These are phyloP conservation scores for Perognathus longimembris DNA, from an alignment of 2,113 vertebrate species.

Conservation along the genomic window DNA sequence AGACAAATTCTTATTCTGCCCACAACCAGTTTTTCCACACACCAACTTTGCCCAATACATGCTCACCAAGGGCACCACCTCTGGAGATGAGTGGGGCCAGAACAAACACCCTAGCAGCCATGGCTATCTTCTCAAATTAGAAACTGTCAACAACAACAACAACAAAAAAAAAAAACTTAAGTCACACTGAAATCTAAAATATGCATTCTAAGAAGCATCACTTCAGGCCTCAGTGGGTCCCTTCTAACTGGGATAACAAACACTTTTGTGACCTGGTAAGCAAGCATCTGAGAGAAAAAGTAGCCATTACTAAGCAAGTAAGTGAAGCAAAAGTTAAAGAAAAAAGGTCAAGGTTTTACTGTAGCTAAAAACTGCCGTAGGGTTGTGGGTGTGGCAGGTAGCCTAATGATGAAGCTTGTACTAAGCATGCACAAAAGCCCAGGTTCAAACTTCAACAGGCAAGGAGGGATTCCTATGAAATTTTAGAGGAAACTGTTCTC, in stretches of 20 bases:
- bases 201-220: background rate
- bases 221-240: background rate
- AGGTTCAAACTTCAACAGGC: too few relatives aligned
- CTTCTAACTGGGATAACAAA: background rate
- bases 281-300: background rate
- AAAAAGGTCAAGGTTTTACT: slow-evolving; percentile 6
- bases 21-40: background rate
- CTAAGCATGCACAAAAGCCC: too few relatives aligned
- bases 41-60: background rate
- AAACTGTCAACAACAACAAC: background rate
- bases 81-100: background rate
- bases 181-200: background rate
- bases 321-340: background rate
- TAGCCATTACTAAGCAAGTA: background rate
- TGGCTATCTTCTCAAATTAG: background rate
- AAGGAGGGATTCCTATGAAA: background rate
- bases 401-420: too few relatives aligned
- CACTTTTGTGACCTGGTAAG: background rate
- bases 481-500: slow-evolving; percentile 69
- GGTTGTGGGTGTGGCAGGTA: too few relatives aligned
- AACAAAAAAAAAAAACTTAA: too few relatives aligned
- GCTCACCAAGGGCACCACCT: background rate
- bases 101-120: background rate
- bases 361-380: background rate
- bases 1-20: background rate